phyloP scores from a whole-genome alignment of 2,113 vertebrate species.

The Notothenia coriiceps region DNA sequence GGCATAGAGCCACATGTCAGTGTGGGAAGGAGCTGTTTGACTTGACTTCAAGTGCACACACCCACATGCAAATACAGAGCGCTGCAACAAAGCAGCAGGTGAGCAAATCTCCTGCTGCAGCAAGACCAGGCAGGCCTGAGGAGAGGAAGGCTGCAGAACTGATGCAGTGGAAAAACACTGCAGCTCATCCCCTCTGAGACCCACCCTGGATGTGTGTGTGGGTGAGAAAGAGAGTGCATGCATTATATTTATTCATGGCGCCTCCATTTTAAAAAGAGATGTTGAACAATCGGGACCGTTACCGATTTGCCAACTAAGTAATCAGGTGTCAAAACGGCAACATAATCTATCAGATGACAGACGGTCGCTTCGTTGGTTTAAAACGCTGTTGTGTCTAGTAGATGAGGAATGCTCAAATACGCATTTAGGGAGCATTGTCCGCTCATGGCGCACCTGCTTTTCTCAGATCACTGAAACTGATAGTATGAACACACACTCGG shows the following conservation, averaged over 20 bases:
- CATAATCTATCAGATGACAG: slow-evolving; percentile 18
- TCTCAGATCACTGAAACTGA: neutral
- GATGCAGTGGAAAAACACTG: slow-evolving; percentile 77
- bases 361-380: neutral
- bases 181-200: slow-evolving; percentile 50
- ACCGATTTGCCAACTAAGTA: neutral
- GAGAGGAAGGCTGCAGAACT: slow-evolving; percentile 39
- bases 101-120: slow-evolving; percentile 62
- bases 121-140: slow-evolving; percentile 72
- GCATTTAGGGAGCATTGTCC: no score
- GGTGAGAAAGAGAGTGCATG: slow-evolving; percentile 5
- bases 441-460: slow-evolving; percentile 30
- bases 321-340: neutral
- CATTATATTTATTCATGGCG: neutral
- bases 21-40: slow-evolving; percentile 21
- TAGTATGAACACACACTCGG: slow-evolving; percentile 6
- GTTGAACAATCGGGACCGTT: no score
- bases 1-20: slow-evolving; percentile 18
- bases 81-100: slow-evolving; percentile 59
- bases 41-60: slow-evolving; percentile 16
- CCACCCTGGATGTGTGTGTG: slow-evolving; percentile 15
- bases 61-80: neutral
- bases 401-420: neutral
- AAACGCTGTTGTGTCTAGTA: neutral
- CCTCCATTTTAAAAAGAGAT: no score